phyloP scores from a whole-genome alignment of 2,888 invertebrate species.

The Crioceris asparagi region DNA sequence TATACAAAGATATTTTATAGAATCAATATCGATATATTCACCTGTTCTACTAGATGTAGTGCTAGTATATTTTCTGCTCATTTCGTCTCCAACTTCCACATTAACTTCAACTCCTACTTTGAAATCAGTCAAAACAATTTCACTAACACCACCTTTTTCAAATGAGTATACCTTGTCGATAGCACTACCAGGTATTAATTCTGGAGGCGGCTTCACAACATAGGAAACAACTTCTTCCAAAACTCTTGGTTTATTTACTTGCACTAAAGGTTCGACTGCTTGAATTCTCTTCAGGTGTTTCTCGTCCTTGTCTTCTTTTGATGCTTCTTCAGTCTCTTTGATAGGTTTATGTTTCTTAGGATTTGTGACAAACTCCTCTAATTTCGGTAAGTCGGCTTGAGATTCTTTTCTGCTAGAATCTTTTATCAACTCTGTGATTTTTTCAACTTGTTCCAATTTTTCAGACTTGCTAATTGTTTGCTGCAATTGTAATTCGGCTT shows the following conservation, averaged over 20 bases:
- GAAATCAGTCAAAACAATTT: slow-evolving; percentile 25
- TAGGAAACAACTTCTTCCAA: slow-evolving; percentile 26
- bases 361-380: too few relatives aligned
- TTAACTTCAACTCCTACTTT: slow-evolving; percentile 31
- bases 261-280: slow-evolving; percentile 27
- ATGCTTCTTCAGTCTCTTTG: too few relatives aligned
- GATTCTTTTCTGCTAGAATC: too few relatives aligned
- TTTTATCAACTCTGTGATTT: too few relatives aligned
- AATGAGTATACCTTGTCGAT: slow-evolving; percentile 26
- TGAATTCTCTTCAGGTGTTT: slow-evolving; percentile 20
- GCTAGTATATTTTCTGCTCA: slow-evolving; percentile 31
- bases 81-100: slow-evolving; percentile 31
- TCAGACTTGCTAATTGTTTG: too few relatives aligned
- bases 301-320: slow-evolving; percentile 17
- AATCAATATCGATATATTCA: too few relatives aligned
- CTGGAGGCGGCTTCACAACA: slow-evolving; percentile 22
- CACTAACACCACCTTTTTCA: slow-evolving; percentile 23
- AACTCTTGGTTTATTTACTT: slow-evolving; percentile 24
- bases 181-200: slow-evolving; percentile 26
- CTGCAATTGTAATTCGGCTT: too few relatives aligned
- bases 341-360: too few relatives aligned
- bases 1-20: too few relatives aligned
- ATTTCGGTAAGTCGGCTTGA: too few relatives aligned
- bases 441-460: too few relatives aligned
- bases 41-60: slow-evolving; percentile 18